These are phyloP conservation scores for Gari tellinella DNA, from an alignment of 2,888 invertebrate species.

Conservation along the genomic window DNA sequence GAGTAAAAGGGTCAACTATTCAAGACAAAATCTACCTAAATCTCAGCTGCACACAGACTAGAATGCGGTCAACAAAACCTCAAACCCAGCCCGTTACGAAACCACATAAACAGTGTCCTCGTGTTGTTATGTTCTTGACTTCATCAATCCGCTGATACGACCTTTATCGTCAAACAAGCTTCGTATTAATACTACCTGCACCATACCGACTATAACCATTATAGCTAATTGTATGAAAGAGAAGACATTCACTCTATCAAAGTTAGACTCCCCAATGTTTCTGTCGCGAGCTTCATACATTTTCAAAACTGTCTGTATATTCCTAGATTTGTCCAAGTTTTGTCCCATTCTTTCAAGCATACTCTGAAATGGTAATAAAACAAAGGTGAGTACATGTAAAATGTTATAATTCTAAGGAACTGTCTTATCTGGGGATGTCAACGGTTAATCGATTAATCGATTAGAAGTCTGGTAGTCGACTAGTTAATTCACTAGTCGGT, in stretches of 20 bases:
- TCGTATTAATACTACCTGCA: slow-evolving; percentile 90
- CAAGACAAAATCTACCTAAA: too few species aligned
- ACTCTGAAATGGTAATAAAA: slow-evolving; percentile 87
- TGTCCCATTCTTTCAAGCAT: slow-evolving; percentile 88
- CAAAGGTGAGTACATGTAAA: too few species aligned
- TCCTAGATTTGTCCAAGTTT: slow-evolving; percentile 81
- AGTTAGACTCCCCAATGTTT: slow-evolving; percentile 92
- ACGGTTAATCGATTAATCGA: too few species aligned
- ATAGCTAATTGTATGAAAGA: slow-evolving; percentile 88
- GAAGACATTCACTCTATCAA: slow-evolving; percentile 92
- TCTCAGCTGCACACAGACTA: too few species aligned
- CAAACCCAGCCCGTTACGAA: too few species aligned
- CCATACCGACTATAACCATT: slow-evolving; percentile 90
- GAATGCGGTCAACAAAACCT: too few species aligned
- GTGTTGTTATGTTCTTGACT: slow-evolving; percentile 55
- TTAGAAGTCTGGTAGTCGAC: too few species aligned
- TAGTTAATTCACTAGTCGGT: too few species aligned
- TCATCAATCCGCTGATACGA: slow-evolving; percentile 56
- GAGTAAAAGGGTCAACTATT: too few species aligned
- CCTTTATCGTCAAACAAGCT: slow-evolving; percentile 90
- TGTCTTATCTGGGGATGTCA: too few species aligned
- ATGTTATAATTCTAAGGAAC: too few species aligned
- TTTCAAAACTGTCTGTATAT: slow-evolving; percentile 86
- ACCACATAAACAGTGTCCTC: too few species aligned
- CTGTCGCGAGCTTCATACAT: slow-evolving; percentile 93